Base-by-base conservation (phyloP, 2,113 vertebrate genomes). In the Sapajus apella region DNA sequence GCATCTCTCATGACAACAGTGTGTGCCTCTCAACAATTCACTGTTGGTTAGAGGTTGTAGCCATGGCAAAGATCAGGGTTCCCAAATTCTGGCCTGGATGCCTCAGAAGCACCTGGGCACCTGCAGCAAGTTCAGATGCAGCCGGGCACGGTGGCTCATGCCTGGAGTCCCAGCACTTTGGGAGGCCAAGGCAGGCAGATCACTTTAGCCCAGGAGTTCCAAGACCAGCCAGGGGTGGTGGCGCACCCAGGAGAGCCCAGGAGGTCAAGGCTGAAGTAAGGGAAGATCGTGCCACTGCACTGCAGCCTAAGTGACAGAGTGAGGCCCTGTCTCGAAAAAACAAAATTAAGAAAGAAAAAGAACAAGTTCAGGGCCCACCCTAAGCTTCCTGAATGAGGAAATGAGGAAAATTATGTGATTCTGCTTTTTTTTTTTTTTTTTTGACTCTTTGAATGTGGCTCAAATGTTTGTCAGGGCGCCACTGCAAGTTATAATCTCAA, bases 81-180 rank as follows among this genome's bases (percentile, higher is more conserved):
- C 91, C 95, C 72, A 89, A 61, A 88, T 30, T 45, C 37, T 91
- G 45, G 56, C 73, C 58, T 32, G 37, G 40, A 80, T 87, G 55
- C 89, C 61, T 94, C 61, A 90, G 68, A 73, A 89, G 50, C 73
- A 61, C 47, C 45, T 61, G 56, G 40, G 56, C 32, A n/a, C 50
- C 77, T 80, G 37, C 30, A 14, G 56, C 61, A 68, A 64, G 37
- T n/a, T 70, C 55, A 95, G 20, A 32, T 64, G 61, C 61, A 13
- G 61, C 61, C 27, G 27, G 61, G 5, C 61, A 2, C 0, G 5
- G 61, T 64, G 27, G 61, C 61, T 64, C 61, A 64, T 2, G 2
- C 27, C 27, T 64, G 61, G 27, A 64, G 12, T 64, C 11, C 27
- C 61, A 64, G 25, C 61, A 64, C 27, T 30, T 64, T 64, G 61